Percentiles rank a stretch among this genome's conserved stretches.
Evolutionary conservation across 2,113 vertebrate genomes (phyloP).

Genomic region (Seriola dumerili): DNA sequence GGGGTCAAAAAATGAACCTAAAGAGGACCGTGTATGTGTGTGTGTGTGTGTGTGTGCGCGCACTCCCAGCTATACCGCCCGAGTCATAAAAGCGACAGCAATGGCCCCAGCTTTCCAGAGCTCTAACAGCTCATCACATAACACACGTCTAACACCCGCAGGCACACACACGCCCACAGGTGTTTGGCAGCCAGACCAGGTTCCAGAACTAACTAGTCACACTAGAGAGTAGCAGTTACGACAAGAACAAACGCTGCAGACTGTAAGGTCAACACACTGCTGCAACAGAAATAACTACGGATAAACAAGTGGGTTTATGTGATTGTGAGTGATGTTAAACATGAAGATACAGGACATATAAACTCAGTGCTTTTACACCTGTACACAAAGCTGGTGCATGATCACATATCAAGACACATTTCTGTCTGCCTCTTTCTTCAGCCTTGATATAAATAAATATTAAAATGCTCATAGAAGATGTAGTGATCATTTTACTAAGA

Average conservation of each 20-base stretch:
- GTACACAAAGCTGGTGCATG: conserved; percentile 17
- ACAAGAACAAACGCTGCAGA: conserved; percentile 45
- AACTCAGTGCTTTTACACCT: conserved; percentile 9
- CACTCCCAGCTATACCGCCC: conserved; percentile 64
- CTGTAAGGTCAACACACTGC: conserved; percentile 6
- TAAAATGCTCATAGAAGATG: no score
- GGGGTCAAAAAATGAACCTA: conserved; percentile 53
- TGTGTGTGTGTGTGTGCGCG: background rate
- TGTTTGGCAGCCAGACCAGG: conserved; percentile 58
- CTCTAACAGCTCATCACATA: conserved; percentile 75
- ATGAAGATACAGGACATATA: conserved; percentile 12
- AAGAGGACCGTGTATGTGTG: background rate
- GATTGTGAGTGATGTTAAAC: conserved; percentile 11
- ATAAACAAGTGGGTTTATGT: background rate
- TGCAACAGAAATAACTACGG: background rate
- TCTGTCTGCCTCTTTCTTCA: no score
- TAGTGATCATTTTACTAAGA: no score
- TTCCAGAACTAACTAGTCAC: conserved; percentile 68
- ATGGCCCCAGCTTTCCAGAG: conserved; percentile 81
- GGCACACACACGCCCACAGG: conserved; percentile 23
- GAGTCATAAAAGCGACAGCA: conserved; percentile 32
- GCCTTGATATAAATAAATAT: no score
- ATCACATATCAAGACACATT: conserved; percentile 23
- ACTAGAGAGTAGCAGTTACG: conserved; percentile 33
- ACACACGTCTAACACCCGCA: conserved; percentile 28